Conservation (phyloP, 2,888 invertebrate species). For the Helleia helle region DNA sequence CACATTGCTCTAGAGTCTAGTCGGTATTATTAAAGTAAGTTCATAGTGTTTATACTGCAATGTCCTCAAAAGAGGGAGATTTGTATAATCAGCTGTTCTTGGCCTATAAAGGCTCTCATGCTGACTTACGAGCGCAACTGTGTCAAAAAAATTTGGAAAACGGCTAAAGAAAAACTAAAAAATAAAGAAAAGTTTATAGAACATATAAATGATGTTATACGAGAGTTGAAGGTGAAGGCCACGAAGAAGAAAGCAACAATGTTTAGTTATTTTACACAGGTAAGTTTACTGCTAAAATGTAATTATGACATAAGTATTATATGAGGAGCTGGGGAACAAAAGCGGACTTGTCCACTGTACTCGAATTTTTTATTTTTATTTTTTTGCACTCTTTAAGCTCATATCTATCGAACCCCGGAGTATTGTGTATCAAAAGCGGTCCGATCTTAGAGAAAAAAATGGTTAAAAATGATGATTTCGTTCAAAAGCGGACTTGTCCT, state of each 20-base stretch:
- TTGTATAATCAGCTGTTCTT: conserved; percentile 8
- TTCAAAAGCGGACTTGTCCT: no score
- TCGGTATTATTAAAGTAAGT: not conserved
- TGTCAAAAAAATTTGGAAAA: conserved; percentile 9
- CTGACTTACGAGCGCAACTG: conserved; percentile 2
- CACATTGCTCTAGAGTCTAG: no score
- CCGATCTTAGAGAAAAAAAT: no score
- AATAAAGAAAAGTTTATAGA: conserved; percentile 5
- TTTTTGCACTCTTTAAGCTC: no score
- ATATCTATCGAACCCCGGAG: no score
- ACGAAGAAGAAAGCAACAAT: conserved; percentile 11
- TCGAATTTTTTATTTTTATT: no score
- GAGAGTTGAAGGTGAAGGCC: conserved; percentile 9
- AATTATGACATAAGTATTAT: conserved; percentile 5
- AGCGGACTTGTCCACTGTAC: no score
- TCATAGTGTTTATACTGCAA: conserved; percentile 4
- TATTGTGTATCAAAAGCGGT: no score
- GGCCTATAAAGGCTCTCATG: conserved; percentile 5
- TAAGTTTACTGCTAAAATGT: conserved; percentile 4
- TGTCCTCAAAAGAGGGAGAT: conserved; percentile 7
- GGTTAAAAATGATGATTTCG: no score
- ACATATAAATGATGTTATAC: conserved; percentile 7
- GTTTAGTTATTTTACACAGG: conserved; percentile 9
- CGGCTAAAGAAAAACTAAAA: conserved; percentile 5
- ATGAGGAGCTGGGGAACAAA: no score